A percentile compares a stretch with the other conserved stretches of the same genome.
Evolutionary conservation across 37 sponge, comb jelly and placozoan genomes (phyloP).

Genomic region (Bolinopsis microptera): DNA sequence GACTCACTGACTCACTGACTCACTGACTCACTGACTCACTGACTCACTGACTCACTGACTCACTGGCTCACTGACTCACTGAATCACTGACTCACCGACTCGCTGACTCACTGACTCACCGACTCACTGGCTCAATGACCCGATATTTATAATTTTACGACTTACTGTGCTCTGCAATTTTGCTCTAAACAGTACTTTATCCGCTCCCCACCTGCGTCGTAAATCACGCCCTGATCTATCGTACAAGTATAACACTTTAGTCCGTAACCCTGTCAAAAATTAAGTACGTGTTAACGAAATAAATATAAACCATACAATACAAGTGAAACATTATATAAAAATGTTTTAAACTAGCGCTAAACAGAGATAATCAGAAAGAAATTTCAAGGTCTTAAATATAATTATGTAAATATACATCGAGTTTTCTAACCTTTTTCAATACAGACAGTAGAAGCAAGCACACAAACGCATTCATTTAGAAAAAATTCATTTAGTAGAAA

Average conservation of each 20-base stretch:
- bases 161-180: background rate
- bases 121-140: background rate
- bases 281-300: too few relatives aligned
- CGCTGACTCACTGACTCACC: background rate
- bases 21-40: background rate
- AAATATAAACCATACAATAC: too few relatives aligned
- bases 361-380: too few relatives aligned
- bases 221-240: background rate
- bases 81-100: background rate
- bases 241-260: constrained; percentile 3
- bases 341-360: too few relatives aligned
- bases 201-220: background rate
- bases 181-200: background rate
- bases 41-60: background rate
- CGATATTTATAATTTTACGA: background rate
- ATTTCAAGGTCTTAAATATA: too few relatives aligned
- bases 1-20: background rate
- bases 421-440: background rate
- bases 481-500: background rate
- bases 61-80: background rate
- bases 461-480: background rate
- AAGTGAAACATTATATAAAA: too few relatives aligned
- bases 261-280: too few relatives aligned
- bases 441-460: background rate
- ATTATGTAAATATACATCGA: too few relatives aligned